These are phyloP conservation scores for Athrips mouffetella DNA, from an alignment of 2,888 invertebrate species.

Conservation along the genomic window DNA sequence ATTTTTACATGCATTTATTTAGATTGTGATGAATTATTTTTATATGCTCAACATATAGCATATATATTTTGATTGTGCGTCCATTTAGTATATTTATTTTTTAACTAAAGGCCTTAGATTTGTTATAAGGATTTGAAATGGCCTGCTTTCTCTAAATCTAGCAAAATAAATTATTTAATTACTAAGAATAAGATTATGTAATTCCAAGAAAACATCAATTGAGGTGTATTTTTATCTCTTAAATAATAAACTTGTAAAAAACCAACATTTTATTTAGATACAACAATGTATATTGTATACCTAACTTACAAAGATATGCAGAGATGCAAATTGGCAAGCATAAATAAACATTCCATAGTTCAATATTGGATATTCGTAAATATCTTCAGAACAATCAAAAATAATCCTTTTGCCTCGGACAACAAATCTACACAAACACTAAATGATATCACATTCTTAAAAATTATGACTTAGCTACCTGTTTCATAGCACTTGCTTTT, in stretches of 20 bases:
- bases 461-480: conserved; percentile 1
- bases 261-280: conserved; percentile 23
- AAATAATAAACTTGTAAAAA: conserved; percentile 43
- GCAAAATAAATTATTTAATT: conserved; percentile 68
- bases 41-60: conserved; percentile 64
- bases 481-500: no score
- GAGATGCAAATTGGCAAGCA: no score
- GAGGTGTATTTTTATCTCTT: conserved; percentile 67
- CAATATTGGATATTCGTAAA: no score
- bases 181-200: conserved; percentile 53
- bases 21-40: conserved; percentile 70
- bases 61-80: conserved; percentile 61
- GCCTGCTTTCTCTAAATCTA: conserved; percentile 61
- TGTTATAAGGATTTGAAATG: conserved; percentile 38
- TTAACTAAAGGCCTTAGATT: conserved; percentile 43
- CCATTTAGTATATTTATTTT: conserved; percentile 57
- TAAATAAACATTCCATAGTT: no score
- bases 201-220: conserved; percentile 46
- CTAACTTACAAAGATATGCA: background rate
- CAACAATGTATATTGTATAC: background rate
- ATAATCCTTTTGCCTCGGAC: background rate
- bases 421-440: conserved; percentile 11
- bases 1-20: conserved; percentile 77
- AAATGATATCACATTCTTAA: conserved; percentile 8
- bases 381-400: no score